Base-by-base conservation (phyloP, 2,797 vertebrate species). In the Enteromius unitaeniatus region DNA sequence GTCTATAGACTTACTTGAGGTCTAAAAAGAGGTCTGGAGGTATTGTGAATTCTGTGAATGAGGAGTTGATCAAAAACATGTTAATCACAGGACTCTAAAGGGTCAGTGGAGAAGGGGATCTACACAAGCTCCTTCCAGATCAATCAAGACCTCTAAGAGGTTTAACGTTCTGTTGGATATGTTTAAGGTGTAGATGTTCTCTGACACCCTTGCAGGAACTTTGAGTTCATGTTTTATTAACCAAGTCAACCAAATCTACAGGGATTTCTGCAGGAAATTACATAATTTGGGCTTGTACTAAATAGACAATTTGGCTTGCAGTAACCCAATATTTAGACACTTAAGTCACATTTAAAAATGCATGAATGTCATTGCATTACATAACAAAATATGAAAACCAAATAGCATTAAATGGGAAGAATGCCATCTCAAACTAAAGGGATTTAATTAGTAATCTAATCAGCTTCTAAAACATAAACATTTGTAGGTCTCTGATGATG, bases 1-100 rank as follows among this genome's bases (percentile, higher is more conserved):
- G 88, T 87, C 85, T 68, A 67, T 86, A 84, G 65, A 95, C 94
- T 94, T 94, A 95, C 94, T 92, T 92, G 89, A 92, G 87, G 86
- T 86, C 83, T 91, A 88, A 90, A 92, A 93, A 93, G 91, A 42
- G 34, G 89, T 87, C 28, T 79, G 87, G 26, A 53, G 82, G 85
- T 26, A 88, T 60, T 49, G n/a, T 53, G 91, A 93, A 84, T 65
- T 88, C 94, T 95, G 94, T 49, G 89, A 87, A 92, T 91, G 78
- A 85, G 83, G 91, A 91, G 86, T 86, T 94, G 86, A 93, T 91
- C 80, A 92, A 78, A 89, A 75, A 86, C 58, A 85, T 53, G 86
- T 89, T 89, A 89, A 84, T 69, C 40, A 81, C 4, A 45, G 42
- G 84, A 11, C 40, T 60, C 64, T 64, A 60, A 26, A 49, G 65